These are phyloP conservation scores for Beris morrisii DNA, from an alignment of 2,888 invertebrate genomes.

Conservation along the genomic window DNA sequence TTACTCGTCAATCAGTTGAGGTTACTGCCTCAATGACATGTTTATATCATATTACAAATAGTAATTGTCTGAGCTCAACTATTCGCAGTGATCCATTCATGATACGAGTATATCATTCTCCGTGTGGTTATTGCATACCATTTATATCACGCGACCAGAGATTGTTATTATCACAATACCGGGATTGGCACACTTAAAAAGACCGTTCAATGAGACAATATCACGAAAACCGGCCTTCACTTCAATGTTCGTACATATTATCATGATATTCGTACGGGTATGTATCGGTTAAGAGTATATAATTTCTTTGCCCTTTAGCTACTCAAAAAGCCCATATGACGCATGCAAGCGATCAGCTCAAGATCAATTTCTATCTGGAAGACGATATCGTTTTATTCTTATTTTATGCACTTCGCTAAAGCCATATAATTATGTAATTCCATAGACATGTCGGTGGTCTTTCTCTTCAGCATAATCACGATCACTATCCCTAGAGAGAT, in stretches of 20 bases:
- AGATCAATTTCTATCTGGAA: constrained; percentile 29
- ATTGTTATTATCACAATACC: too few relatives aligned
- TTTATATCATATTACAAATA: too few relatives aligned
- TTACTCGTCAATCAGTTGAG: too few relatives aligned
- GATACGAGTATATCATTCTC: too few relatives aligned
- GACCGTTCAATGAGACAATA: too few relatives aligned
- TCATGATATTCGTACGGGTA: background rate
- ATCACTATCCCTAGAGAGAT: background rate
- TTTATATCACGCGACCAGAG: too few relatives aligned
- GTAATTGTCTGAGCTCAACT: too few relatives aligned
- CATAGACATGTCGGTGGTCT: constrained; percentile 37
- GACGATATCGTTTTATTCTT: constrained; percentile 20
- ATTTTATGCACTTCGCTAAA: constrained; percentile 19
- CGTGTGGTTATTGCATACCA: too few relatives aligned
- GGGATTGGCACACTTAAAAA: constrained; percentile 5
- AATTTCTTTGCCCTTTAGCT: constrained; percentile 2
- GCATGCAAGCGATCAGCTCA: constrained; percentile 30
- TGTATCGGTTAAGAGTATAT: too few relatives aligned
- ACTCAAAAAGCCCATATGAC: background rate
- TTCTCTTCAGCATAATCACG: constrained; percentile 10
- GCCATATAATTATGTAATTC: constrained; percentile 38
- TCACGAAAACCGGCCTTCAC: background rate
- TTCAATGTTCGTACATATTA: background rate
- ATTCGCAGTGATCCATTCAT: too few relatives aligned
- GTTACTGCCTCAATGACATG: too few relatives aligned